Evolutionary conservation across 2,888 invertebrate genomes (phyloP), one percentile per base, ranked within the genome.

Genomic region (Metellina segmentata): DNA sequence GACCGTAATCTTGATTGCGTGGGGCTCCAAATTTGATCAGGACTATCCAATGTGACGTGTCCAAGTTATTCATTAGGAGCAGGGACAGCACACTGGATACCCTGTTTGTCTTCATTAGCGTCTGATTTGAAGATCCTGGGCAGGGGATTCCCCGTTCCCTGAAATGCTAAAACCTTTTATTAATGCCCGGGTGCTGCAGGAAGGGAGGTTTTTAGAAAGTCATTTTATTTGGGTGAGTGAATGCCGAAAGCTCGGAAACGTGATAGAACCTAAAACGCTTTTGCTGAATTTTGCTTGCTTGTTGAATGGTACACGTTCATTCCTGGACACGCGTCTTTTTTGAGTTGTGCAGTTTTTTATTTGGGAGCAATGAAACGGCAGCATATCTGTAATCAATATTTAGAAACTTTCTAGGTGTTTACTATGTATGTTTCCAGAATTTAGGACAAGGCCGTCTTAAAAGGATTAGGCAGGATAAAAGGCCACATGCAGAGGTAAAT

Each of bases 71-170:
- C 91, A 91, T 91, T 91, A 91, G 86, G 53, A 74, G 71, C 70
- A 72, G 86, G 79, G 81, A 86, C 90, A 86, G 81, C 85, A 69
- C 90, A 90, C 75, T 85, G 81, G 85, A 90, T 90, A 85, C 85
- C 91, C 91, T 91, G 91, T 91, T 91, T 87, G 91, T 91, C 91
- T 91, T 91, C 86, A 91, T 91, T 91, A 91, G 82, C 53, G 91
- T 77, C 81, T 71, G 85, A 71, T 79, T 85, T 75, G 75, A n/a
- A 89, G 72, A 82, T 87, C 70, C 87, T 34, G 51, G 49, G 51
- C 61, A 52, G 34, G 81, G 81, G 72, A 61, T 19, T 71, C 53
- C 61, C 51, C 52, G 9, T 19, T 9, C 74, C 70, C 48, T 69
- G 77, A 9, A 70, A 16, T 49, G 77, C 77, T 75, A 53, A 77